phyloP scores from a whole-genome alignment of 2,888 invertebrate species.

The Oasisia sp. region DNA sequence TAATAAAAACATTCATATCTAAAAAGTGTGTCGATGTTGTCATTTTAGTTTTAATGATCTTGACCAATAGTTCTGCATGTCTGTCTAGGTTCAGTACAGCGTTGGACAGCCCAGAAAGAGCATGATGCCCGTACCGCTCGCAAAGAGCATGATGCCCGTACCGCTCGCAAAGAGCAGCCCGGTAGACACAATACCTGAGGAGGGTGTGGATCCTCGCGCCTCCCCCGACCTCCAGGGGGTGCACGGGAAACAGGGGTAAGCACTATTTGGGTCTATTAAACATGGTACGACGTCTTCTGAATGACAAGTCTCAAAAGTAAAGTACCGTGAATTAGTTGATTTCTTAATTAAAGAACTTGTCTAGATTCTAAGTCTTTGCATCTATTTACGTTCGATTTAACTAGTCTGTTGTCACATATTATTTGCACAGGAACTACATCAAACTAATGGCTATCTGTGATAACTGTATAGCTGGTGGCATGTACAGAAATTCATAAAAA shows the following conservation, averaged over 20 bases:
- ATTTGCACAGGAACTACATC: too few relatives aligned
- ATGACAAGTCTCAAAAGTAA: too few relatives aligned
- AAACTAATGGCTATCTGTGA: too few relatives aligned
- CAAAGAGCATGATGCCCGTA: constrained; percentile 49
- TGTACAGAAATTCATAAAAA: too few relatives aligned
- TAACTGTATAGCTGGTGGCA: too few relatives aligned
- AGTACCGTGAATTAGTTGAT: too few relatives aligned
- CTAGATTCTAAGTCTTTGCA: too few relatives aligned
- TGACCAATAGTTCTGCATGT: background rate
- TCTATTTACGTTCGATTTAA: too few relatives aligned
- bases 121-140: constrained; percentile 51
- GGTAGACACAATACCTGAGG: constrained; percentile 49
- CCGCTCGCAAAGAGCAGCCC: constrained; percentile 44
- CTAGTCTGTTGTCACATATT: too few relatives aligned
- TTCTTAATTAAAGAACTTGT: too few relatives aligned
- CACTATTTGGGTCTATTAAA: too few relatives aligned
- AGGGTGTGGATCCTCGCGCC: constrained; percentile 43
- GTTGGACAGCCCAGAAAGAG: constrained; percentile 47
- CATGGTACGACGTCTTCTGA: too few relatives aligned
- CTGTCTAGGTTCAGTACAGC: constrained; percentile 52
- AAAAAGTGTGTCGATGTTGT: background rate
- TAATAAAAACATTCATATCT: background rate
- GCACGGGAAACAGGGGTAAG: background rate
- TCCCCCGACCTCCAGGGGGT: constrained; percentile 29
- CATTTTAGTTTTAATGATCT: background rate